phyloP scores from a whole-genome alignment of 1,140 invertebrate species.

The Diabrotica virgifera region DNA sequence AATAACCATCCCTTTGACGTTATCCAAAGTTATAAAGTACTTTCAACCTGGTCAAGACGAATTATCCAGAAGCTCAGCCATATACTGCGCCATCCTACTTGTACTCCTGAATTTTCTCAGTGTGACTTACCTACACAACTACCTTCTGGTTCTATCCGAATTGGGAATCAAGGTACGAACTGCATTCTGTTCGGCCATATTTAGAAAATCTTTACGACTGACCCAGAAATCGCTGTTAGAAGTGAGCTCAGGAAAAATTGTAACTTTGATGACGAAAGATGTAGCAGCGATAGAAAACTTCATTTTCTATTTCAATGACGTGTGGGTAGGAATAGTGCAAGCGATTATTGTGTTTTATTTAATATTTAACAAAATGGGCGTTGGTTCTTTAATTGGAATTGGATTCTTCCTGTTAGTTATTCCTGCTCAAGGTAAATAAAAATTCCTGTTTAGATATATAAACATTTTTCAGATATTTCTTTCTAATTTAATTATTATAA shows the following conservation, averaged over 20 bases:
- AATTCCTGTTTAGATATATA: too few relatives aligned
- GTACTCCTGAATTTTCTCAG: constrained; percentile 55
- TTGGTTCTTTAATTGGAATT: constrained; percentile 74
- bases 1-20: constrained; percentile 44
- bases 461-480: too few relatives aligned
- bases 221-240: constrained; percentile 68
- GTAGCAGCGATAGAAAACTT: constrained; percentile 69
- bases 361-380: constrained; percentile 71
- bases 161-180: constrained; percentile 78
- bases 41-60: constrained; percentile 55
- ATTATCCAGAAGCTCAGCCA: constrained; percentile 55
- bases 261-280: constrained; percentile 91
- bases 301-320: constrained; percentile 68
- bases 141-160: constrained; percentile 69
- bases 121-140: constrained; percentile 59
- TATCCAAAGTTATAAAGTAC: constrained; percentile 66
- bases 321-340: constrained; percentile 80
- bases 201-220: constrained; percentile 72
- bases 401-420: constrained; percentile 75
- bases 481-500: too few relatives aligned
- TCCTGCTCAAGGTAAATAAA: constrained; percentile 70
- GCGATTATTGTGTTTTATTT: constrained; percentile 72
- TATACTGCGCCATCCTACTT: constrained; percentile 62
- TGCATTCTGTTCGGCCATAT: constrained; percentile 75
- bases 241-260: constrained; percentile 55